These are phyloP conservation scores for Phrynocephalus vlangalii DNA, from an alignment of 2,797 vertebrate species.

Conservation along the genomic window DNA sequence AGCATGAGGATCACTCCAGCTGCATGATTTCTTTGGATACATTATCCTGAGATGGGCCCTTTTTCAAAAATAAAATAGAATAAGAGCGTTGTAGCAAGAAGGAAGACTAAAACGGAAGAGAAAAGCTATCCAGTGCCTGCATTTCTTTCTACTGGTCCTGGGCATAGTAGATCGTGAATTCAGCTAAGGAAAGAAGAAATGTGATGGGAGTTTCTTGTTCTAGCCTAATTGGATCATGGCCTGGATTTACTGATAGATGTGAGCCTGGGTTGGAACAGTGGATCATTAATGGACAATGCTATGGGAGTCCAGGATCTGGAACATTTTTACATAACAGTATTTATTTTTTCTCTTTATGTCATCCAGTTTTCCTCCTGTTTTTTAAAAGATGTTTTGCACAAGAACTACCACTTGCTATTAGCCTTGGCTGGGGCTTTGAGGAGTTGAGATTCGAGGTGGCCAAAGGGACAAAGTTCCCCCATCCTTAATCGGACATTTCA, in stretches of 20 bases:
- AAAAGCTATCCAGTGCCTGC: neutral
- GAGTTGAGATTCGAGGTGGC: no score
- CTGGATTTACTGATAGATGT: neutral
- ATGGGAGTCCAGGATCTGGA: no score
- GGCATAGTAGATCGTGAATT: neutral
- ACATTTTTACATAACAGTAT: neutral
- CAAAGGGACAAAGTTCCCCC: no score
- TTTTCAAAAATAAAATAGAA: neutral
- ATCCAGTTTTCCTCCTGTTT: neutral
- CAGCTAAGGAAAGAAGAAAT: neutral
- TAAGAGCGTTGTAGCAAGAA: neutral
- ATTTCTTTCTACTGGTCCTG: neutral
- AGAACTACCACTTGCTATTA: neutral
- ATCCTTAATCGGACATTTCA: no score
- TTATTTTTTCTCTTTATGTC: neutral
- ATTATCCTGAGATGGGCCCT: neutral
- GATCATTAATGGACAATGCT: neutral
- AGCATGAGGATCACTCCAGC: neutral
- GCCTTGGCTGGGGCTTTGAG: neutral
- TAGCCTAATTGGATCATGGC: neutral
- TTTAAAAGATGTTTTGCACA: neutral
- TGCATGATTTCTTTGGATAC: neutral
- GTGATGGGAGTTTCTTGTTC: neutral
- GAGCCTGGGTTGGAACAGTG: neutral
- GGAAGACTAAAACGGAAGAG: neutral